phyloP scores from a whole-genome alignment of 2,888 invertebrate genomes.

The Oegoconia quadripuncta region DNA sequence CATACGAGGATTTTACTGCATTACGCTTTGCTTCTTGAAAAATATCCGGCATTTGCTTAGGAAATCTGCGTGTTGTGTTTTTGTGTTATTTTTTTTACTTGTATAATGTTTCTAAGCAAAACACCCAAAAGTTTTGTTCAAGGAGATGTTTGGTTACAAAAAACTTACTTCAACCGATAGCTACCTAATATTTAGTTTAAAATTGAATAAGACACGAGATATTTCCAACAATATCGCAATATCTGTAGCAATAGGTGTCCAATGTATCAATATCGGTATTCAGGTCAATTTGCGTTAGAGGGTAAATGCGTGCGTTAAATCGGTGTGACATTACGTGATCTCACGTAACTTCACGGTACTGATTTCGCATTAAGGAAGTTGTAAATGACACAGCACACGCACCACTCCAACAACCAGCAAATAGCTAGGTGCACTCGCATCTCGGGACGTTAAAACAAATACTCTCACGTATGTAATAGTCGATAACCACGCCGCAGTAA shows the following conservation, averaged over 20 bases:
- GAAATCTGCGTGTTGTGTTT: too few species aligned
- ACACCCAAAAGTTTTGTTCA: too few species aligned
- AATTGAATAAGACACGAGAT: constrained; percentile 8
- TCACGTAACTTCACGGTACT: constrained; percentile 39
- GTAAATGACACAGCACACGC: constrained; percentile 40
- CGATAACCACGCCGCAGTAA: constrained; percentile 43
- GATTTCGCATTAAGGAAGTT: constrained; percentile 45
- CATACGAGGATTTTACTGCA: too few species aligned
- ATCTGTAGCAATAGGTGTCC: constrained; percentile 1
- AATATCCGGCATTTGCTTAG: too few species aligned
- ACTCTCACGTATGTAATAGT: constrained; percentile 64
- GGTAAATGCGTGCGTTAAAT: constrained; percentile 16
- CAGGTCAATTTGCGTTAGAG: constrained; percentile 4
- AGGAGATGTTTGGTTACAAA: constrained; percentile 1
- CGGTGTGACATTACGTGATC: constrained; percentile 29
- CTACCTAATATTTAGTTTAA: constrained; percentile 1
- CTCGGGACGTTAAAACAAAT: constrained; percentile 50
- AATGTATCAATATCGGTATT: constrained; percentile 3
- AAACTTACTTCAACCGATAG: constrained; percentile 1
- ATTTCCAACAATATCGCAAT: constrained; percentile 3
- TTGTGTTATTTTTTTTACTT: too few species aligned
- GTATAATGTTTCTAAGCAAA: too few species aligned
- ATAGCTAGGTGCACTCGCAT: constrained; percentile 23
- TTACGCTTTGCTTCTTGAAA: too few species aligned
- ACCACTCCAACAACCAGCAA: constrained; percentile 34